A percentile compares a stretch with the other conserved stretches of the same genome.
phyloP scores from a whole-genome alignment of 2,113 vertebrate genomes.

The Odontesthes bonariensis region DNA sequence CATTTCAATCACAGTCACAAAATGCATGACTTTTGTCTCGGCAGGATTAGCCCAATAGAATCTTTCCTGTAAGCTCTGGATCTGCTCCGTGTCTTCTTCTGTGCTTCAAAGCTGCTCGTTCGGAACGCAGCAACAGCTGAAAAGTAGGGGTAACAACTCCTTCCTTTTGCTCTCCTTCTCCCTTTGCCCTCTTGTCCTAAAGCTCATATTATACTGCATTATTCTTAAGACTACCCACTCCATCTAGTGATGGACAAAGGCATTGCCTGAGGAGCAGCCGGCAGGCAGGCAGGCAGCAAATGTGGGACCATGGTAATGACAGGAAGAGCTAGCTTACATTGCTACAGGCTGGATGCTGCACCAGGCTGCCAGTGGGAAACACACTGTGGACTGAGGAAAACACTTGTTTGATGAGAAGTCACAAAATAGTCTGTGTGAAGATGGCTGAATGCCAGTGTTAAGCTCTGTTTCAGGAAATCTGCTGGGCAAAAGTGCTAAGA shows the following conservation, averaged over 20 bases:
- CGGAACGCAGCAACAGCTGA: not conserved
- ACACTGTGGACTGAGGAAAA: conserved; percentile 17
- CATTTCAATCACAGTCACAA: conserved; percentile 18
- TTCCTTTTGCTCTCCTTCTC: conserved; percentile 6
- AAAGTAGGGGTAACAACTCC: conserved; percentile 24
- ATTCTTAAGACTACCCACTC: conserved; percentile 76
- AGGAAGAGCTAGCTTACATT: conserved; percentile 38
- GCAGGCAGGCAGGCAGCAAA: conserved; percentile 40
- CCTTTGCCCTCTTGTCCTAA: conserved; percentile 25
- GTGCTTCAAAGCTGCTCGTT: conserved; percentile 1
- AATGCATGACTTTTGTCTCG: not conserved
- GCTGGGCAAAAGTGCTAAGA: conserved; percentile 4
- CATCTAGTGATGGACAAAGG: conserved; percentile 81
- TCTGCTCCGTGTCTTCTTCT: not conserved
- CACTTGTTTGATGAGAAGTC: conserved; percentile 38
- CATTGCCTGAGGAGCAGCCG: conserved; percentile 73
- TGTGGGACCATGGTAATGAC: conserved; percentile 23
- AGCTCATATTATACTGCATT: conserved; percentile 41
- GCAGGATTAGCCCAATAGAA: not conserved
- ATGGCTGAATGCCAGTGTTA: conserved; percentile 7
- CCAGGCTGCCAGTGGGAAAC: conserved; percentile 30
- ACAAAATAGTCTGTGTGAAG: conserved; percentile 23
- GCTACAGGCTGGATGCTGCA: conserved; percentile 26
- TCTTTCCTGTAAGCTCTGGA: not conserved
- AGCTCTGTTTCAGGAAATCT: conserved; percentile 6